Conservation (phyloP, 2,888 invertebrate species). For the Drymonia ruficornis region DNA sequence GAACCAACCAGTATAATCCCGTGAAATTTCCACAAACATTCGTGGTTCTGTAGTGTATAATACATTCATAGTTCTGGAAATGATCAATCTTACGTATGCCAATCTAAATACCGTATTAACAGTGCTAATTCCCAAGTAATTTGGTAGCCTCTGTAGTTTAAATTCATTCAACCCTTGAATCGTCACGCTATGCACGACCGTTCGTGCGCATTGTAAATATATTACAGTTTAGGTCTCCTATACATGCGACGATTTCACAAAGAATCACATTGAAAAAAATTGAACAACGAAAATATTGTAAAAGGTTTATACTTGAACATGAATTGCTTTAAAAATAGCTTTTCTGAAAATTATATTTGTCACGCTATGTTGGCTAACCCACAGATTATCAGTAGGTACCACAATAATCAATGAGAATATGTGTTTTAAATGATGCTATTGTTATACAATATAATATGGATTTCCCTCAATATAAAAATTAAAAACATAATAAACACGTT, state of each 20-base stretch:
- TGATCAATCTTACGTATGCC: no score
- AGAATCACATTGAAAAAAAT: not conserved
- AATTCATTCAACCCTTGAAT: constrained; percentile 27
- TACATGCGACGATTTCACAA: constrained; percentile 21
- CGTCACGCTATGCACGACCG: constrained; percentile 23
- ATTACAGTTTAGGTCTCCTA: constrained; percentile 18
- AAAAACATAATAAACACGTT: no score
- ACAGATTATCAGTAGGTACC: no score
- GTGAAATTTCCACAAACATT: no score
- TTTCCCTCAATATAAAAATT: no score
- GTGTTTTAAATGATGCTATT: no score
- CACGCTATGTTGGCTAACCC: not conserved
- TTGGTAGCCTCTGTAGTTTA: constrained; percentile 26
- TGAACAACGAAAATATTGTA: not conserved
- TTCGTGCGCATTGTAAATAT: constrained; percentile 27
- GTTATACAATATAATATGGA: no score
- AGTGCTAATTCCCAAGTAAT: constrained; percentile 4
- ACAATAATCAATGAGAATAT: no score
- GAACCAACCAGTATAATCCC: no score
- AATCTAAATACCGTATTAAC: not conserved
- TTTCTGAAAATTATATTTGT: not conserved
- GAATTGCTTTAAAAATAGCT: not conserved
- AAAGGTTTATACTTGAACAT: not conserved
- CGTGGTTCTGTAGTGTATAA: no score
- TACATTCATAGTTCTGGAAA: no score